phyloP scores from a whole-genome alignment of 1,140 invertebrate species.

The Pseudomyrmex cubaensis region DNA sequence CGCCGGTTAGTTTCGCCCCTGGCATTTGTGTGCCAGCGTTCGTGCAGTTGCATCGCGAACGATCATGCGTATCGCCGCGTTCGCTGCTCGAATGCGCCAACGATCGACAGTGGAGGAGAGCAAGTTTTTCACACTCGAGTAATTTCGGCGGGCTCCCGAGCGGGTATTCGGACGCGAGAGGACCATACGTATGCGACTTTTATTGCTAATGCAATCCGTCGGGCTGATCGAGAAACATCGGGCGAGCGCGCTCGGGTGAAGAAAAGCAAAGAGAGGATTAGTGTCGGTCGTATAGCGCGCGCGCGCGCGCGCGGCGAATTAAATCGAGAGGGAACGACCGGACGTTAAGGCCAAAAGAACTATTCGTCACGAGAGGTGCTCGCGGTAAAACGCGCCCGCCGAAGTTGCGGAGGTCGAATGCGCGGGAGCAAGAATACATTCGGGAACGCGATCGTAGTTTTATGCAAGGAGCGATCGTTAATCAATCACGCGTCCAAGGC shows the following conservation, averaged over 20 bases:
- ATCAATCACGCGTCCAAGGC: constrained; percentile 76
- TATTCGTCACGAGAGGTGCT: constrained; percentile 62
- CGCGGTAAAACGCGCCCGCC: constrained; percentile 57
- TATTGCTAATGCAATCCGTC: constrained; percentile 74
- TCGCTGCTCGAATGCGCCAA: constrained; percentile 5
- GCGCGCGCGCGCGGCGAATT: constrained; percentile 44
- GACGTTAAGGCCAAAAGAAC: constrained; percentile 45
- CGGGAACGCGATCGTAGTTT: constrained; percentile 71
- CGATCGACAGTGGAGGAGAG: constrained; percentile 33
- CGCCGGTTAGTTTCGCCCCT: neutral
- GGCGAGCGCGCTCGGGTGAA: constrained; percentile 10
- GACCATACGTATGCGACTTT: constrained; percentile 61
- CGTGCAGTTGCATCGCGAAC: constrained; percentile 9
- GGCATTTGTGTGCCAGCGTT: neutral
- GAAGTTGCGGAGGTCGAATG: constrained; percentile 25
- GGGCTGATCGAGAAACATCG: constrained; percentile 45
- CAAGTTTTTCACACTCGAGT: constrained; percentile 73
- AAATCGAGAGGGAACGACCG: constrained; percentile 48
- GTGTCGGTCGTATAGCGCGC: neutral
- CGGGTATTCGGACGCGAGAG: constrained; percentile 1
- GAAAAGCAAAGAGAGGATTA: constrained; percentile 32
- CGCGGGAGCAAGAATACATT: constrained; percentile 26
- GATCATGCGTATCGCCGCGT: neutral
- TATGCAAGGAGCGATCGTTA: constrained; percentile 80
- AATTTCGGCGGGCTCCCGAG: constrained; percentile 54